These are phyloP conservation scores for Myanophis thanlyinensis DNA, from an alignment of 2,113 vertebrate genomes.

Conservation along the genomic window DNA sequence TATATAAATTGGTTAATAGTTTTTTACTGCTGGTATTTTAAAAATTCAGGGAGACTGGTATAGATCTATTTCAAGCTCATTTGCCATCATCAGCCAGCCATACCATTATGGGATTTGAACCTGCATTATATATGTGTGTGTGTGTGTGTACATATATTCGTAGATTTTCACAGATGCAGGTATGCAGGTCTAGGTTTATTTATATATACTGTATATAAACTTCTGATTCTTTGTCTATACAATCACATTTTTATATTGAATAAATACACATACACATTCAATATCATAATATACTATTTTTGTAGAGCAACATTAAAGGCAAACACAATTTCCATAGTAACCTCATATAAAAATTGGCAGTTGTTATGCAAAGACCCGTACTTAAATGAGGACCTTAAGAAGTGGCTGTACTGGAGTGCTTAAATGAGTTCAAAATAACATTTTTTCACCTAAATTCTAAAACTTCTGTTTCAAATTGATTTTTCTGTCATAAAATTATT, in stretches of 20 bases:
- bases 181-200: too few relatives aligned
- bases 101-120: too few relatives aligned
- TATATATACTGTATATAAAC: too few relatives aligned
- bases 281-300: not conserved
- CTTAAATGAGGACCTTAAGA: not conserved
- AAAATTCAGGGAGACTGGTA: too few relatives aligned
- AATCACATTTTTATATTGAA: not conserved
- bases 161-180: too few relatives aligned
- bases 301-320: not conserved
- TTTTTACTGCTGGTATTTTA: too few relatives aligned
- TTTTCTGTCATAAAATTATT: not conserved
- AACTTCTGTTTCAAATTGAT: conserved; percentile 6
- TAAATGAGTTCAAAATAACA: not conserved
- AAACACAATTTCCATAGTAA: not conserved
- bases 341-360: not conserved
- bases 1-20: too few relatives aligned
- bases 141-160: not conserved
- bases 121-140: too few relatives aligned
- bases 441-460: not conserved
- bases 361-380: not conserved
- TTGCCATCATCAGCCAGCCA: too few relatives aligned
- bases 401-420: not conserved
- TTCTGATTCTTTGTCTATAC: not conserved
- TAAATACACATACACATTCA: not conserved
- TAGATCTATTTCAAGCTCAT: too few relatives aligned